Percentiles rank a stretch among this genome's conserved stretches.
phyloP scores from a whole-genome alignment of 2,113 vertebrate species.

The Uropsilus gracilis region DNA sequence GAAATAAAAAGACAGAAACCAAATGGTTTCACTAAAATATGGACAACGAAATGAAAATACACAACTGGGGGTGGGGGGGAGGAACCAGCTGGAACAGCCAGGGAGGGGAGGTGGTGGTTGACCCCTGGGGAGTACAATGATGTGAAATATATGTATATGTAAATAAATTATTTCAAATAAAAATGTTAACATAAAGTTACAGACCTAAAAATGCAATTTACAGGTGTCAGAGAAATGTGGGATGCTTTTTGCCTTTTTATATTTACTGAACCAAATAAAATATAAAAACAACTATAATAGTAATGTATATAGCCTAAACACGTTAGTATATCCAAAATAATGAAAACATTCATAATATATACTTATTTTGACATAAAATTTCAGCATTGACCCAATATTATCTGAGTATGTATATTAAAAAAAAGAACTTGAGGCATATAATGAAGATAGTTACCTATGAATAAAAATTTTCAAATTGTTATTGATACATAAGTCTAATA shows the following conservation, averaged over 20 bases:
- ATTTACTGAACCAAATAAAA: too few relatives aligned
- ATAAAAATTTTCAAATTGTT: neutral
- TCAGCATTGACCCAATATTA: neutral
- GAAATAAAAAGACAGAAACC: too few relatives aligned
- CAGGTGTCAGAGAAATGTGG: neutral
- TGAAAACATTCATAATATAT: neutral
- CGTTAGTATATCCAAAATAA: neutral
- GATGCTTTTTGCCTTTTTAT: neutral
- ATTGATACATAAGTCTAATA: neutral
- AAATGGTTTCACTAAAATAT: too few relatives aligned
- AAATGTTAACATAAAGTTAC: neutral
- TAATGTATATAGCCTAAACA: neutral
- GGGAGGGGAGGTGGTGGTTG: too few relatives aligned
- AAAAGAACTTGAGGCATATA: neutral
- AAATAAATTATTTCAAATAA: too few relatives aligned
- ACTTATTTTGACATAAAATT: neutral
- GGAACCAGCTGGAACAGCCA: too few relatives aligned
- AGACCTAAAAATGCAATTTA: neutral
- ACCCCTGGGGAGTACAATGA: too few relatives aligned
- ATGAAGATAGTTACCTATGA: neutral
- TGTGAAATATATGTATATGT: too few relatives aligned
- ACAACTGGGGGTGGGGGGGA: too few relatives aligned
- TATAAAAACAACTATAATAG: neutral
- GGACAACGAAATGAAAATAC: too few relatives aligned
- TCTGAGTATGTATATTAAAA: neutral